Evolutionary conservation across 2,113 vertebrate genomes (phyloP), one percentile per base, ranked within the genome.

Genomic region (Mungos mungo): DNA sequence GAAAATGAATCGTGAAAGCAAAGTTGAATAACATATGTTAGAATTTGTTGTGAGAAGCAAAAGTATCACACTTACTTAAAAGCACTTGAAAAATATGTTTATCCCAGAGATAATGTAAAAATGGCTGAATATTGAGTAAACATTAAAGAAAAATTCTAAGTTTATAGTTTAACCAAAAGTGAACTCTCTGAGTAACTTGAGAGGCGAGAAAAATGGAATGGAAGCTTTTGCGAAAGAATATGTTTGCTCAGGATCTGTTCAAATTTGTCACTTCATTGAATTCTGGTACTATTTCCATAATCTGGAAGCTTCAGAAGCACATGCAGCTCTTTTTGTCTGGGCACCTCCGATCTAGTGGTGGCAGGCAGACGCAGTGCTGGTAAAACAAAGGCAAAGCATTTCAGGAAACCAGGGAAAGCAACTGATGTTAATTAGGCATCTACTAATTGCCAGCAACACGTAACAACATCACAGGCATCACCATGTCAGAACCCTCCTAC

Each of bases 11-110:
- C 96, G 31, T 89, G 63, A 92, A 96, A 76, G 71, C 84, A 77
- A 90, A 96, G 18, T 97, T 96, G 60, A 94, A 95, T 95, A 95
- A 95, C 86, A 95, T 52, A 95, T 68, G 85, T 95, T 92, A 90
- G 71, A 96, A 92, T 19, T 87, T 96, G 88, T 88, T 88, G n/a
- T 57, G 27, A 95, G 87, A 90, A 90, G 66, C 68, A 97, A 90
- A 96, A 76, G 21, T n/a, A 90, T 89, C 69, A 69, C 41, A 82
- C 45, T 77, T 76, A 77, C 47, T 90, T 93, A 54, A 77, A 98
- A 96, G 92, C 54, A 90, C 38, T 81, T 72, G 77, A 91, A 90
- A 50, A 66, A 83, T 65, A 31, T 41, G 86, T 76, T 57, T 66
- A 68, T 87, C 29, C 38, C 65, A 63, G 50, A 90, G 69, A 88